Base-by-base conservation (phyloP, 1,140 invertebrate species). In the Calephelis nemesis region DNA sequence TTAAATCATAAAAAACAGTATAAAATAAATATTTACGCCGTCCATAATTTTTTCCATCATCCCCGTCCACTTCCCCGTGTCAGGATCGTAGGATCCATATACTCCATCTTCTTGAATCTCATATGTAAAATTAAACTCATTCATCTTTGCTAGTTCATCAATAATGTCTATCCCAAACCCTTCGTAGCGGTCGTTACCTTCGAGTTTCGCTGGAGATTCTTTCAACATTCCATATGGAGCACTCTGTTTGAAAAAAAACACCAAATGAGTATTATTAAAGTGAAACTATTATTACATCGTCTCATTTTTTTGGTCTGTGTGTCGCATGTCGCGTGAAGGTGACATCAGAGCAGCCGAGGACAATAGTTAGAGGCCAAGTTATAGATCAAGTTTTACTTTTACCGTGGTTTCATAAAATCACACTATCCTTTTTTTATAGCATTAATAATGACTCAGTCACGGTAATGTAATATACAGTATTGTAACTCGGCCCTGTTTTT, bases 101-200 rank as follows among this genome's bases (percentile, higher is more conserved):
- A 84, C 94, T 50, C 95, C 95, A 83, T 97, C 97, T 39, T 93
- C 93, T 85, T 98, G 97, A 11, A 97, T 92, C 45, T 94, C 93
- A 75, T 98, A 96, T 0, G 95, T 96, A 75, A 97, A 99, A 79
- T 97, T 98, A 84, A 99, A 98, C 47, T 96, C 96, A 0, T 98
- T 92, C 83, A 96, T 94, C 79, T 94, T 93, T 13, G 96, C 94
- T 1, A 98, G 89, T 84, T 97, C 95, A 54, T 96, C 92, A 58
- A 98, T 96, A 6, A 98, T 90, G 81, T 98, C 97, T 58, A 98
- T 95, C 3, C 95, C 95, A 73, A 96, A 98, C 47, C 88, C 88
- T 78, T 89, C 88, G 77, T 94, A 98, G 39, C 95, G 94, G 71
- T 97, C 96, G 81, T 98, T 98, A 6, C 97, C 97, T 60, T 92